Conservation (phyloP, 1,140 invertebrate genomes). For the Bombus difficillimus region DNA sequence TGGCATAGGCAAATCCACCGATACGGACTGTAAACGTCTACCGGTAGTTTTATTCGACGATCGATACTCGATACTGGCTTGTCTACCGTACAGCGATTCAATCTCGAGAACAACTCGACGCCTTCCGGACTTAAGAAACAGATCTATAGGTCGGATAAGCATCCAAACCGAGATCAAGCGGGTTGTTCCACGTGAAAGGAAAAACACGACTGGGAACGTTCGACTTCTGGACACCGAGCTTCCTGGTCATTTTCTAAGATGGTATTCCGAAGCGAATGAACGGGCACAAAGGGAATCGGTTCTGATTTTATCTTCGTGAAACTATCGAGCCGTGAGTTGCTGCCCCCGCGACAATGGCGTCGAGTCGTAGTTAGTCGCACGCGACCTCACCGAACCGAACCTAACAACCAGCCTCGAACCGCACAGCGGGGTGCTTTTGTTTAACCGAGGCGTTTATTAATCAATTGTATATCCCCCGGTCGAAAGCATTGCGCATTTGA, state of each 20-base stretch:
- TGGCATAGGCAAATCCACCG: conserved; percentile 38
- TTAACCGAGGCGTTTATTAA: conserved; percentile 61
- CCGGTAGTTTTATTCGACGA: conserved; percentile 41
- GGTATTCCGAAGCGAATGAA: background rate
- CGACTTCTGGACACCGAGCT: background rate
- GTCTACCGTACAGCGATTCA: conserved; percentile 22
- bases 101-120: conserved; percentile 35
- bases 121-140: conserved; percentile 38
- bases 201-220: background rate
- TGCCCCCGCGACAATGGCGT: conserved; percentile 37
- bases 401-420: conserved; percentile 30
- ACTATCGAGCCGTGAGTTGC: conserved; percentile 38
- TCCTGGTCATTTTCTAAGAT: background rate
- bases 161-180: conserved; percentile 29
- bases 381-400: conserved; percentile 36
- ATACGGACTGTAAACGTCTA: conserved; percentile 13
- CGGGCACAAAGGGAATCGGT: background rate
- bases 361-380: conserved; percentile 53
- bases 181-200: conserved; percentile 7
- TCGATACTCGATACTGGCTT: conserved; percentile 38
- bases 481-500: conserved; percentile 46
- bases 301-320: conserved; percentile 39
- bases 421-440: conserved; percentile 61
- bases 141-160: conserved; percentile 39
- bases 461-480: conserved; percentile 39